A percentile compares a stretch with the other conserved stretches of the same genome.
These are phyloP conservation scores for Alouatta palliata DNA, from an alignment of 2,113 vertebrate species.

Conservation along the genomic window DNA sequence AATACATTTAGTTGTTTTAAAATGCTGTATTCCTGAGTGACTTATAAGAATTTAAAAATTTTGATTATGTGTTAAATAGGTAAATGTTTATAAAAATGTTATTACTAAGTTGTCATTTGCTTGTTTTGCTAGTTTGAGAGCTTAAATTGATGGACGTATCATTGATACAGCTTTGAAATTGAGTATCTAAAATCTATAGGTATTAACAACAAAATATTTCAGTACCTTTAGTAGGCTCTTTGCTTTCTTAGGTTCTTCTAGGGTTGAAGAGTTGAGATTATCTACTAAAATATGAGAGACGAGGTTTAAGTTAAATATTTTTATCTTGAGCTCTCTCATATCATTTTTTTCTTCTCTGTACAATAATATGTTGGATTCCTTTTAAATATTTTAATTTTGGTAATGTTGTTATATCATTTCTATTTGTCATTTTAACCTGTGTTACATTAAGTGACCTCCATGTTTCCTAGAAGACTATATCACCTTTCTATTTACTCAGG, in stretches of 20 bases:
- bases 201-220: slow-evolving; percentile 12
- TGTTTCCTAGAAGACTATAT: slow-evolving; percentile 5
- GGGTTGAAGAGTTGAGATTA: not conserved
- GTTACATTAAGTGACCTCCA: not conserved
- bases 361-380: not conserved
- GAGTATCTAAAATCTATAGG: not conserved
- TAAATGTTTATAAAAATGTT: not conserved
- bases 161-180: slow-evolving; percentile 30
- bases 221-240: not conserved
- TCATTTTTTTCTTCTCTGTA: not conserved
- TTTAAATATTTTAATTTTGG: slow-evolving; percentile 29
- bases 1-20: not conserved
- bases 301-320: slow-evolving; percentile 32
- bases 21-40: not conserved
- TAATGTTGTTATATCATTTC: not conserved
- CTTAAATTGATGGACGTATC: slow-evolving; percentile 17
- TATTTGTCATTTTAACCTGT: not conserved
- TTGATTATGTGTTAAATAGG: not conserved
- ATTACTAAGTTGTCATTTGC: not conserved
- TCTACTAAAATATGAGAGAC: slow-evolving; percentile 35
- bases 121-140: slow-evolving; percentile 27
- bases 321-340: not conserved
- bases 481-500: not conserved
- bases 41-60: not conserved
- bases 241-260: slow-evolving; percentile 4